Percentiles rank a stretch among this genome's conserved stretches.
Conservation (phyloP, 2,113 vertebrate genomes). For the Eulemur rufifrons region DNA sequence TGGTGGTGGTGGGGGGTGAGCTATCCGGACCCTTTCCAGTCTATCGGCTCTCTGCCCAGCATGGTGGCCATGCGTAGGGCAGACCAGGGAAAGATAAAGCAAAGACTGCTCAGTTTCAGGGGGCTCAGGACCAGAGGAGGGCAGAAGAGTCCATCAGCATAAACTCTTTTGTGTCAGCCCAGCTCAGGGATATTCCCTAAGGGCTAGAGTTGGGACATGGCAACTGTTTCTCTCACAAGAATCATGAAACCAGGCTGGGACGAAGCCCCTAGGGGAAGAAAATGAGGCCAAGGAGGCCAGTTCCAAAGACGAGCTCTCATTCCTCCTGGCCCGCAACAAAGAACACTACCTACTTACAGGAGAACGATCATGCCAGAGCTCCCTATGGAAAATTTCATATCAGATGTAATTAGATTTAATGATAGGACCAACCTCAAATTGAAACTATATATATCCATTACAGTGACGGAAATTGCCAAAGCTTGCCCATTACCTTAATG, state of each 20-base stretch:
- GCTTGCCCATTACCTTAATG: slow-evolving; percentile 82
- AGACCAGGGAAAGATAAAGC: not conserved
- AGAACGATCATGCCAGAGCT: slow-evolving; percentile 53
- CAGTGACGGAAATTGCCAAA: slow-evolving; percentile 81
- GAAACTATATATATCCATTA: slow-evolving; percentile 85
- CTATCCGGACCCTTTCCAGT: not conserved
- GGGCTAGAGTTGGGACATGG: not conserved
- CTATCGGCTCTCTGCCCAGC: not conserved
- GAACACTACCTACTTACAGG: slow-evolving; percentile 70
- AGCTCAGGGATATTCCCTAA: not conserved
- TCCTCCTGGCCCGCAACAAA: slow-evolving; percentile 7
- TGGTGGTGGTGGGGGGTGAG: not conserved
- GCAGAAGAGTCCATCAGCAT: not conserved
- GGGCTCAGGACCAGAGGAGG: not conserved
- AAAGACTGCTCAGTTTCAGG: not conserved
- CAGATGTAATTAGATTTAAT: slow-evolving; percentile 84
- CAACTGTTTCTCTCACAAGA: not conserved
- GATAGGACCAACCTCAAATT: slow-evolving; percentile 82
- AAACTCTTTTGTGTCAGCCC: not conserved
- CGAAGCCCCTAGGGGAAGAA: not conserved
- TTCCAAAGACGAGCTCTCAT: not conserved
- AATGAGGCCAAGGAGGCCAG: slow-evolving; percentile 15
- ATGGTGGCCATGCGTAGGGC: too few species aligned
- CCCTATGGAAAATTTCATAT: slow-evolving; percentile 78
- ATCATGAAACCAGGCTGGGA: not conserved